These are phyloP conservation scores for Callipepla californica DNA, from an alignment of 2,113 vertebrate species.

Conservation along the genomic window DNA sequence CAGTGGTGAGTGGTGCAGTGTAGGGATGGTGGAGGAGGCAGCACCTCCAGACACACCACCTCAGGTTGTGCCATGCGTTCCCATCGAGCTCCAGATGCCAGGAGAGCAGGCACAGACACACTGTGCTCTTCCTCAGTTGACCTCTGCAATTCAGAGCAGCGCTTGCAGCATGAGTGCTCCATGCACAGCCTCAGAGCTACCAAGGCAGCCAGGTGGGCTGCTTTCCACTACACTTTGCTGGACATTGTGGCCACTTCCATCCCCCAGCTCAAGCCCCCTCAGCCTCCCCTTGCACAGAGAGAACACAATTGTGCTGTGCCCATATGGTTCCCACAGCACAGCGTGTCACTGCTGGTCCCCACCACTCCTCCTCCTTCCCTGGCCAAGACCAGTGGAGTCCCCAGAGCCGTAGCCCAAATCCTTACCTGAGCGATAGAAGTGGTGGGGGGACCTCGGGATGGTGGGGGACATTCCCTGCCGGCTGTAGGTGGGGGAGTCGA, in stretches of 20 bases:
- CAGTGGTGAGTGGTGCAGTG: fast-evolving
- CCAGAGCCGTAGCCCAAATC: neutral
- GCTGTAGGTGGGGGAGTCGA: conserved; percentile 91
- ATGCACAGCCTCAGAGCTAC: neutral
- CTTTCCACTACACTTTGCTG: neutral
- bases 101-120: neutral
- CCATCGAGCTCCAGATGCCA: fast-evolving
- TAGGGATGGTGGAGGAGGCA: neutral
- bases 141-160: neutral
- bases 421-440: conserved; percentile 93
- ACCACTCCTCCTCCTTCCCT: neutral
- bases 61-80: neutral
- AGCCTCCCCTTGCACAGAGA: neutral
- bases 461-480: conserved; percentile 94
- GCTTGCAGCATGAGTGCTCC: neutral
- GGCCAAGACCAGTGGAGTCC: neutral
- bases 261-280: neutral
- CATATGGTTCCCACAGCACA: neutral
- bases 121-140: neutral
- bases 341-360: neutral
- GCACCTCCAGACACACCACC: neutral
- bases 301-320: too few relatives aligned
- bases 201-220: neutral
- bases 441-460: conserved; percentile 92
- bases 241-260: neutral